Evolutionary conservation across 2,113 vertebrate genomes (phyloP).

Genomic region (Anarhynchus alexandrinus): DNA sequence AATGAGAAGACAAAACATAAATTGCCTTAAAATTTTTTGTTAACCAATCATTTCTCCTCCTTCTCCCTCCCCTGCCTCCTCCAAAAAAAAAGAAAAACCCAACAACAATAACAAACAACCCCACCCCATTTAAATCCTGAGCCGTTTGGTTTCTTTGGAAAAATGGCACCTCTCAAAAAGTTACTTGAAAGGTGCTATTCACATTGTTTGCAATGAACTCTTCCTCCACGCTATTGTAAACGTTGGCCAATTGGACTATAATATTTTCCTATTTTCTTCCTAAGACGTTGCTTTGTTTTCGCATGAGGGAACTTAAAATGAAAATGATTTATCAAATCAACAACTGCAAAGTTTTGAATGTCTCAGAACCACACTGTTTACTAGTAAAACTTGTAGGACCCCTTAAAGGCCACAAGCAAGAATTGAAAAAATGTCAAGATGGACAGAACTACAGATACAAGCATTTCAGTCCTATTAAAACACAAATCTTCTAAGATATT

Average conservation of each 20-base stretch:
- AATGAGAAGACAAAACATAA: not conserved
- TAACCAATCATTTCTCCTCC: not conserved
- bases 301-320: not conserved
- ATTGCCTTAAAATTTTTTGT: not conserved
- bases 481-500: not conserved
- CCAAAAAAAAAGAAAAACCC: not conserved
- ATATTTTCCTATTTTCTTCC: not conserved
- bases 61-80: accelerated
- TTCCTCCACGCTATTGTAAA: not conserved
- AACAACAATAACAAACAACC: not conserved
- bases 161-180: not conserved
- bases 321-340: not conserved
- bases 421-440: not conserved
- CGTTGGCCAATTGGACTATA: not conserved
- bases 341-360: not conserved
- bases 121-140: not conserved
- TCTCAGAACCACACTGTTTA: not conserved
- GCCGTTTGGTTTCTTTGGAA: not conserved
- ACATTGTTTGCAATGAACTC: not conserved
- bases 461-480: not conserved
- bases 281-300: not conserved
- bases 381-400: not conserved
- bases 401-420: not conserved
- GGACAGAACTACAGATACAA: not conserved
- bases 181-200: not conserved